These are phyloP conservation scores for Apogon hyalosoma DNA, from an alignment of 2,797 vertebrate species.

Conservation along the genomic window DNA sequence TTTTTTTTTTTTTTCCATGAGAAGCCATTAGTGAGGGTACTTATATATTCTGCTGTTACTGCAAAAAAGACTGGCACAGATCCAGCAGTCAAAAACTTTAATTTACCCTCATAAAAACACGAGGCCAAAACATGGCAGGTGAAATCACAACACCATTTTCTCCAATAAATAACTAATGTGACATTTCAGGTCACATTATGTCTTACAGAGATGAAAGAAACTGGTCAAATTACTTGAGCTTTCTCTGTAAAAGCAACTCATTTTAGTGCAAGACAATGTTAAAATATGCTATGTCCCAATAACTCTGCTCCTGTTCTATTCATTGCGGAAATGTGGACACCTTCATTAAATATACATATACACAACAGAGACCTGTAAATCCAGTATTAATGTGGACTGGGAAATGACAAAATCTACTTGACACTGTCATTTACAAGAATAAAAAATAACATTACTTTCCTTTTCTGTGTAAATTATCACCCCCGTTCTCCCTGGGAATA, in stretches of 20 bases:
- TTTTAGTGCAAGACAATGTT: slow-evolving; percentile 14
- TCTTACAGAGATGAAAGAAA: slow-evolving; percentile 20
- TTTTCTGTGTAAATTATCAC: neutral
- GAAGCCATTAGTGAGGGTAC: slow-evolving; percentile 45
- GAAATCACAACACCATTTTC: slow-evolving; percentile 38
- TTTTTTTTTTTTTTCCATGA: slow-evolving; percentile 14
- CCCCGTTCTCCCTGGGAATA: neutral
- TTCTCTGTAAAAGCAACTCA: neutral
- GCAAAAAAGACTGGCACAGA: slow-evolving; percentile 15
- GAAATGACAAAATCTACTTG: neutral
- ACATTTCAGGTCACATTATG: slow-evolving; percentile 42
- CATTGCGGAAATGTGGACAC: slow-evolving; percentile 6
- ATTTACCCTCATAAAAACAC: slow-evolving; percentile 28
- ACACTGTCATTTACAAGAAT: neutral
- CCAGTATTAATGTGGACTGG: neutral
- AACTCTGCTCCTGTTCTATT: slow-evolving; percentile 18
- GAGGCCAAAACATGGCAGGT: slow-evolving; percentile 21
- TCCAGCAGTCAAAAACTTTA: slow-evolving; percentile 29
- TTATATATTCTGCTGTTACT: slow-evolving; percentile 40
- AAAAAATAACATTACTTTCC: neutral
- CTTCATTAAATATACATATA: slow-evolving; percentile 13
- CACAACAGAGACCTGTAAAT: neutral
- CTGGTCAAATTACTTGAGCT: neutral
- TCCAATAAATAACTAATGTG: slow-evolving; percentile 51
- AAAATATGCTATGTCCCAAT: slow-evolving; percentile 9